Evolutionary conservation across 2,797 vertebrate species (phyloP).

Genomic region (Pangasius macronema): DNA sequence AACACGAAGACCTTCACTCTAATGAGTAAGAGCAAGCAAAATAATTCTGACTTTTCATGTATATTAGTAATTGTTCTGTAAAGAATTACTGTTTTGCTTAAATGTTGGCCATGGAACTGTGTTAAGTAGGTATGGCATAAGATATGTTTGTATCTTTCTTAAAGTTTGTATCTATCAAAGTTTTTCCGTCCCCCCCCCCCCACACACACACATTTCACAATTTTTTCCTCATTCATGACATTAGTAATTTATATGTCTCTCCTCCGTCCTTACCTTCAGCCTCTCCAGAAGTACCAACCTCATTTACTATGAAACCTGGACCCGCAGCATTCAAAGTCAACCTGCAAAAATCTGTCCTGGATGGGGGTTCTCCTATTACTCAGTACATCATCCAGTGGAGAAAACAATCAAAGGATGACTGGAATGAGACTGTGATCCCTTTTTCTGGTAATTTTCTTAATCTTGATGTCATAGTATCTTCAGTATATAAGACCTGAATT

Average conservation of each 20-base stretch:
- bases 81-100: not conserved
- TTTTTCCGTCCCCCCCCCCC: too few species aligned
- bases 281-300: constrained; percentile 65
- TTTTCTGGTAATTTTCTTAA: constrained; percentile 61
- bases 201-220: not conserved
- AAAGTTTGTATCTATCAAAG: not conserved
- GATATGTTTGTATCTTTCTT: not conserved
- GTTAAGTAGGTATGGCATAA: not conserved
- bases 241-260: not conserved
- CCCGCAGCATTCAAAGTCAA: constrained; percentile 62
- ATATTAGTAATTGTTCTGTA: not conserved
- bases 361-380: constrained; percentile 71
- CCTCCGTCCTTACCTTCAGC: constrained; percentile 59
- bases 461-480: not conserved
- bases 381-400: constrained; percentile 72
- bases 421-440: constrained; percentile 60
- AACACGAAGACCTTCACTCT: constrained; percentile 69
- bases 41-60: not conserved
- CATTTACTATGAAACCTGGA: constrained; percentile 56
- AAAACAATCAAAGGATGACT: constrained; percentile 53
- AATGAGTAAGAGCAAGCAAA: constrained; percentile 66
- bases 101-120: not conserved
- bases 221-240: not conserved
- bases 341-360: constrained; percentile 54
- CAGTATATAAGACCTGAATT: not conserved